Evolutionary conservation across 1,140 invertebrate species (phyloP).

Genomic region (Cydia pomonella): DNA sequence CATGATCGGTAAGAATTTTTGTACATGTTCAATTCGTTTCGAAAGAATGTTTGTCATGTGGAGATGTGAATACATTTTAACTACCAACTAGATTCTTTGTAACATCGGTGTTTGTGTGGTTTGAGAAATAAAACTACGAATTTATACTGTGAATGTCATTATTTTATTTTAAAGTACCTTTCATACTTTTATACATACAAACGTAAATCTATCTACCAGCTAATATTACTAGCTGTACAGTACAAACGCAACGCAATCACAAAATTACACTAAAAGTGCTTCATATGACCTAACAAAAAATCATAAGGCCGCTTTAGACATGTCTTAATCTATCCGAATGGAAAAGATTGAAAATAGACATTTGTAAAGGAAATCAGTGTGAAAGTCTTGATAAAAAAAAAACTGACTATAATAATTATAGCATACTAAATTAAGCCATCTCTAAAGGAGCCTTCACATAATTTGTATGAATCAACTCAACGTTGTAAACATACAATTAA

Average conservation of each 20-base stretch:
- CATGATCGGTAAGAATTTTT: background rate
- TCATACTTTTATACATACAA: constrained; percentile 23
- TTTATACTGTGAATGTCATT: constrained; percentile 30
- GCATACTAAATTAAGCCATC: no score
- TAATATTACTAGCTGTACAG: constrained; percentile 11
- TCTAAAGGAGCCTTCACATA: background rate
- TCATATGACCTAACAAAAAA: background rate
- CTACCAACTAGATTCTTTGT: constrained; percentile 11
- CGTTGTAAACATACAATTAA: background rate
- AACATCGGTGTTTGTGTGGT: constrained; percentile 39
- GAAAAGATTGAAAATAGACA: no score
- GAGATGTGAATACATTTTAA: constrained; percentile 6
- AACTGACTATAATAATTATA: no score
- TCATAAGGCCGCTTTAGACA: no score
- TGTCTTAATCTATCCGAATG: no score
- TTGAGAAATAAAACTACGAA: constrained; percentile 44
- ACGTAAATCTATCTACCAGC: constrained; percentile 10
- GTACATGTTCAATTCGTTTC: constrained; percentile 1
- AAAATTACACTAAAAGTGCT: constrained; percentile 9
- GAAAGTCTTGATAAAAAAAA: no score
- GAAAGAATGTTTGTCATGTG: background rate
- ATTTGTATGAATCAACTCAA: constrained; percentile 11
- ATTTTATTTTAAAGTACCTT: constrained; percentile 29
- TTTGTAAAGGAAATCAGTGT: no score
- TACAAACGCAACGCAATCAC: constrained; percentile 12